Evolutionary conservation across 2,797 vertebrate genomes (phyloP).

Genomic region (Rousettus madagascariensis): DNA sequence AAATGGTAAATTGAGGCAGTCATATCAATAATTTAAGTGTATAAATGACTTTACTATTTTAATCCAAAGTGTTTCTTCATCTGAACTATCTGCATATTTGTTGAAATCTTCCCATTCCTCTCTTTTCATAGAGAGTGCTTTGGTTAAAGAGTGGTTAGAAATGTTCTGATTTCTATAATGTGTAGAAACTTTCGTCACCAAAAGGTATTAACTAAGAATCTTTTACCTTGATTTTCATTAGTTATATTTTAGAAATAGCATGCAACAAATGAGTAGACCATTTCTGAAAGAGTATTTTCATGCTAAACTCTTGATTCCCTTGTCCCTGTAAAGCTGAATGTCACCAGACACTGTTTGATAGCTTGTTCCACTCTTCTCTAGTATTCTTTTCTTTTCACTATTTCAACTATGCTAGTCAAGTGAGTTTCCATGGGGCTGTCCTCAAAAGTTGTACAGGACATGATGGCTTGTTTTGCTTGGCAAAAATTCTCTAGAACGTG

Average conservation of each 20-base stretch:
- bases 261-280: neutral
- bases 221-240: neutral
- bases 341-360: conserved; percentile 78
- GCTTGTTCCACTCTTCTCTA: conserved; percentile 78
- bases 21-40: neutral
- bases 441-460: conserved; percentile 81
- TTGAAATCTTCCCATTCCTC: neutral
- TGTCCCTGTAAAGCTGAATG: conserved; percentile 76
- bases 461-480: conserved; percentile 88
- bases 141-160: neutral
- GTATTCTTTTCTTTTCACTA: conserved; percentile 79
- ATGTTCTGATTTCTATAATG: neutral
- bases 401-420: conserved; percentile 84
- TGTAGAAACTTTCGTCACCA: neutral
- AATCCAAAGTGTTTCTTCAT: neutral
- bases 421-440: conserved; percentile 83
- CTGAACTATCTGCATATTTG: neutral
- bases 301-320: conserved; percentile 79
- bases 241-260: neutral
- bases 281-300: conserved; percentile 69
- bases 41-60: neutral
- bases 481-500: conserved; percentile 85
- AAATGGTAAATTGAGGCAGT: conserved; percentile 1
- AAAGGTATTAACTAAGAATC: neutral
- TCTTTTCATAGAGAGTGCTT: neutral